These are phyloP conservation scores for Helicoverpa assulta DNA, from an alignment of 2,888 invertebrate genomes.

Conservation along the genomic window DNA sequence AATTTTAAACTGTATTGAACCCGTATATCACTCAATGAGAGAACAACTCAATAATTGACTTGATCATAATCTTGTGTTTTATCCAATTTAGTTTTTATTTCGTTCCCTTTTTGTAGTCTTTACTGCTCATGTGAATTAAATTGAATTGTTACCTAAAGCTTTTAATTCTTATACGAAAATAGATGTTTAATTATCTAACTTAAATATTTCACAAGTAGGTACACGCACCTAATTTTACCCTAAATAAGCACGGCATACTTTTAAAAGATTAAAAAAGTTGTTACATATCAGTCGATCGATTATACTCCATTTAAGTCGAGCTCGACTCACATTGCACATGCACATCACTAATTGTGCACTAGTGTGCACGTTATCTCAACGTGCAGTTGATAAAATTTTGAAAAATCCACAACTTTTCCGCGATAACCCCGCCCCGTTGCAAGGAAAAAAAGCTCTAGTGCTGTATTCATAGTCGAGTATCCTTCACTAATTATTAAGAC, in stretches of 20 bases:
- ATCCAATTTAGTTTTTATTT: slow-evolving; percentile 50
- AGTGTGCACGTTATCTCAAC: slow-evolving; percentile 79
- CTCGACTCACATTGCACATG: slow-evolving; percentile 63
- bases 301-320: slow-evolving; percentile 59
- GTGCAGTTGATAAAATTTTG: slow-evolving; percentile 89
- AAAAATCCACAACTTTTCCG: slow-evolving; percentile 90
- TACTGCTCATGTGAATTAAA: background rate
- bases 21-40: slow-evolving; percentile 46
- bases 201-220: too few relatives aligned
- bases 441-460: slow-evolving; percentile 84
- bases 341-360: slow-evolving; percentile 77
- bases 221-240: too few relatives aligned
- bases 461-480: slow-evolving; percentile 75
- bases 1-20: slow-evolving; percentile 19
- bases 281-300: slow-evolving; percentile 64
- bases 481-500: too few relatives aligned
- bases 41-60: slow-evolving; percentile 30
- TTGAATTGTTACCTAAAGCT: too few relatives aligned
- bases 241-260: too few relatives aligned
- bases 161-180: too few relatives aligned
- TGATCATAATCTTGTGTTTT: slow-evolving; percentile 40
- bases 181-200: too few relatives aligned
- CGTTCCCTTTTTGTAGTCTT: slow-evolving; percentile 1
- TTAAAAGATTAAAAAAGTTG: background rate
- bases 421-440: slow-evolving; percentile 86